Conservation (phyloP, 2,797 vertebrate species). For the Coracias cyanogaster region DNA sequence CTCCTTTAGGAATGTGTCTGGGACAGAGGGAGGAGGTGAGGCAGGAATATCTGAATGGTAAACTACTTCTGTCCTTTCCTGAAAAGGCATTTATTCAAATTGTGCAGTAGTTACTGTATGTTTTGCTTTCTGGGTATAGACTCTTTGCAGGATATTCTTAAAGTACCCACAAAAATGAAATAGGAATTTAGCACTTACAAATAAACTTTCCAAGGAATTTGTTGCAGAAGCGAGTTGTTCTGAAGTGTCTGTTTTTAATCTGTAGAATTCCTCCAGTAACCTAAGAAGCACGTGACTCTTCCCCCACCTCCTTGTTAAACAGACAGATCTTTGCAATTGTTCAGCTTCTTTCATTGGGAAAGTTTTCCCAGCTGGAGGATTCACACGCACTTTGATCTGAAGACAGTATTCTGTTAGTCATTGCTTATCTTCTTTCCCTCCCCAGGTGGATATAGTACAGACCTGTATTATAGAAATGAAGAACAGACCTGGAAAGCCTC, state of each 20-base stretch:
- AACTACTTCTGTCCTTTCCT: not conserved
- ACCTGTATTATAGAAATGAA: slow-evolving; percentile 94
- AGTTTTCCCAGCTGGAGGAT: slow-evolving; percentile 18
- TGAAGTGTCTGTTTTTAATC: not conserved
- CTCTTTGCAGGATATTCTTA: not conserved
- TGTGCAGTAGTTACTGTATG: not conserved
- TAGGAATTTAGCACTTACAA: not conserved
- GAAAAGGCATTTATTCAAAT: not conserved
- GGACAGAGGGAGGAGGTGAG: not conserved
- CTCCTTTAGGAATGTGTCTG: not conserved
- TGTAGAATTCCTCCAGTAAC: not conserved
- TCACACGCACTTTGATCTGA: not conserved
- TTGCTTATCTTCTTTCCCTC: not conserved
- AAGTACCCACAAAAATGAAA: not conserved
- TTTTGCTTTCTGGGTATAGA: not conserved
- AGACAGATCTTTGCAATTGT: not conserved
- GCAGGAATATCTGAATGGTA: not conserved
- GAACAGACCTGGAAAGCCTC: slow-evolving; percentile 85
- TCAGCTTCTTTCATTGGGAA: not conserved
- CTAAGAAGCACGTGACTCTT: not conserved
- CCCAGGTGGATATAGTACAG: slow-evolving; percentile 98
- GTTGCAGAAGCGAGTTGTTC: not conserved
- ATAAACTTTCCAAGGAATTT: not conserved
- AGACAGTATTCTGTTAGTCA: not conserved
- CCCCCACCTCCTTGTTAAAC: not conserved